Evolutionary conservation across 1,140 invertebrate species (phyloP).

Genomic region (Metopolophium dirhodum): DNA sequence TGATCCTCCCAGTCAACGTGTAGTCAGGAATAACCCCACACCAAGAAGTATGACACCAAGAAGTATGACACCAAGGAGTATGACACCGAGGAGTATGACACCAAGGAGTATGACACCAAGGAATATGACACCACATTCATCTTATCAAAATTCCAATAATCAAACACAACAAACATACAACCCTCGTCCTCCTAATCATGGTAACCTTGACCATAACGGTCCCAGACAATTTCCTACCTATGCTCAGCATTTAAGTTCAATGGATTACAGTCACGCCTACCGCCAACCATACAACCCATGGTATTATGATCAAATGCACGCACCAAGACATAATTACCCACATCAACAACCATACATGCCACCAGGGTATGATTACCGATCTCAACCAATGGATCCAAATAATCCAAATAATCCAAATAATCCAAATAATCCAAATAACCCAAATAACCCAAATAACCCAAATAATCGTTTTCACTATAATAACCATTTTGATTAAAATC

Average conservation of each 20-base stretch:
- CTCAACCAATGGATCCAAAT: neutral
- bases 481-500: neutral
- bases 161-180: neutral
- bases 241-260: conserved; percentile 6
- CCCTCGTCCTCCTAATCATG: neutral
- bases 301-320: neutral
- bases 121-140: neutral
- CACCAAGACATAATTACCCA: neutral
- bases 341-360: neutral
- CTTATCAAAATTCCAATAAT: neutral
- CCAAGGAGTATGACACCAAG: neutral
- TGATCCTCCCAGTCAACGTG: neutral
- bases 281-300: conserved; percentile 24
- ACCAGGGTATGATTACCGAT: neutral
- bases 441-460: neutral
- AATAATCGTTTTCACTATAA: neutral
- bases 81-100: too few relatives aligned
- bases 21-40: neutral
- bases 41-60: neutral
- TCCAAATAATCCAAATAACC: neutral
- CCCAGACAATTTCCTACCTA: neutral
- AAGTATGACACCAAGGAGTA: neutral
- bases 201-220: neutral
- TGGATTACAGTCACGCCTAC: neutral
- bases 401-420: neutral